Evolutionary conservation across 2,797 vertebrate species (phyloP), one percentile per base, ranked within the genome.

Genomic region (Anabacerthia variegaticeps): DNA sequence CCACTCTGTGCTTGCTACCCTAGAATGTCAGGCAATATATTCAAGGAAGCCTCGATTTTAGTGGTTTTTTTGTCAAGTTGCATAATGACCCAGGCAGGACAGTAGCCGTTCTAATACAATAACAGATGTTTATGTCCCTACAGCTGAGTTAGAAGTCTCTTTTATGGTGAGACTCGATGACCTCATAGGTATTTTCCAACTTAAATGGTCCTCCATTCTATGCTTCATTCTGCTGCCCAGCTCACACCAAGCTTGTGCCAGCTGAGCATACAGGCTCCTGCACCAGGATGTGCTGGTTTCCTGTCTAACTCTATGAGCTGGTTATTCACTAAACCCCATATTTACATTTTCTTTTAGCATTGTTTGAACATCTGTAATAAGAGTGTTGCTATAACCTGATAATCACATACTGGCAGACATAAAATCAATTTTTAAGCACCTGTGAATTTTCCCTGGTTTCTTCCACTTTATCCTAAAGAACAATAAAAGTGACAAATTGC

Each of bases 351-450:
- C 37, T 61, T 74, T 78, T 76, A 58, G 39, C 17, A 20, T 54
- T 56, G 46, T 58, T 89, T 80, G 61, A 85, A 85, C 46, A 46
- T 44, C 62, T 83, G 27, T 61, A 74, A 34, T 49, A 73, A 79
- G 14, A 41, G 21, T 19, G 19, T 67, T 75, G 32, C 17, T 80
- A 24, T 65, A 95, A 72, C 18, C 43, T 75, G 54, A 37, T 46
- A 92, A 61, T 83, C 72, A 63, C 67, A 68, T 88, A 52, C 24
- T 44, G 10, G 49, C 41, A 85, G 89, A 71, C 75, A 44, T 78
- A 89, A 95, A 94, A 95, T 88, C 73, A 44, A 43, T 92, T 59
- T 54, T 83, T 81, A 80, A 92, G 20, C n/a, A 81, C 54, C 26
- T 61, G 21, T 65, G 51, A 83, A 62, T 91, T 86, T 92, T 81